These are phyloP conservation scores for Trochalopteron elliotii DNA, from an alignment of 2,113 vertebrate species.

Conservation along the genomic window DNA sequence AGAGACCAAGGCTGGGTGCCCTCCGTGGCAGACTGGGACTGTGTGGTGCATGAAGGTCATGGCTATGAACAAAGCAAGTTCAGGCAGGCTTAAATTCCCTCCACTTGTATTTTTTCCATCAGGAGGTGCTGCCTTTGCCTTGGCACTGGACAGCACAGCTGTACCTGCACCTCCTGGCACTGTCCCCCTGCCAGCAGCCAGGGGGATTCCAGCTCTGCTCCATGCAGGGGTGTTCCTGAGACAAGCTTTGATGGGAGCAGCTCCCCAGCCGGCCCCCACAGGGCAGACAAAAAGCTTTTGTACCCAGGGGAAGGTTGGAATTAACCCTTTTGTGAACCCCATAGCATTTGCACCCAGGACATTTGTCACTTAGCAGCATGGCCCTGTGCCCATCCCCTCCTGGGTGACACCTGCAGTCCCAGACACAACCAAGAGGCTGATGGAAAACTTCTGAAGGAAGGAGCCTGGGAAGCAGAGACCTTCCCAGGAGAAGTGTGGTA, in stretches of 20 bases:
- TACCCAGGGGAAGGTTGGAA: not conserved
- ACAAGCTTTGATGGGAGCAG: not conserved
- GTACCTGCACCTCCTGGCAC: not conserved
- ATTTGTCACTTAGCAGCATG: not conserved
- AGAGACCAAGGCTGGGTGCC: not conserved
- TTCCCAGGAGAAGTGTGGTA: not conserved
- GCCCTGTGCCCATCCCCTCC: not conserved
- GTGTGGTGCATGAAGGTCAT: accelerated
- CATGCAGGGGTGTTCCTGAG: not conserved
- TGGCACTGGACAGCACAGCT: accelerated
- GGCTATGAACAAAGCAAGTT: not conserved
- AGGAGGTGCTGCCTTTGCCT: not conserved
- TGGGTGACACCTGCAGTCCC: not conserved
- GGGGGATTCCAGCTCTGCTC: not conserved
- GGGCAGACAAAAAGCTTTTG: not conserved
- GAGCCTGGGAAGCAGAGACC: not conserved
- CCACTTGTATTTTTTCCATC: accelerated
- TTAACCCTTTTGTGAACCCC: not conserved
- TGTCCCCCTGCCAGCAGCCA: not conserved
- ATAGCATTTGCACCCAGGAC: not conserved
- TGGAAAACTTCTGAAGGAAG: not conserved
- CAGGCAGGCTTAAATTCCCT: not conserved
- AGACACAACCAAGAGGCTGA: not conserved
- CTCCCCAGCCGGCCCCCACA: not conserved
- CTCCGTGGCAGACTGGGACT: not conserved